phyloP scores from a whole-genome alignment of 1,140 invertebrate genomes.

The Goniozus legneri region DNA sequence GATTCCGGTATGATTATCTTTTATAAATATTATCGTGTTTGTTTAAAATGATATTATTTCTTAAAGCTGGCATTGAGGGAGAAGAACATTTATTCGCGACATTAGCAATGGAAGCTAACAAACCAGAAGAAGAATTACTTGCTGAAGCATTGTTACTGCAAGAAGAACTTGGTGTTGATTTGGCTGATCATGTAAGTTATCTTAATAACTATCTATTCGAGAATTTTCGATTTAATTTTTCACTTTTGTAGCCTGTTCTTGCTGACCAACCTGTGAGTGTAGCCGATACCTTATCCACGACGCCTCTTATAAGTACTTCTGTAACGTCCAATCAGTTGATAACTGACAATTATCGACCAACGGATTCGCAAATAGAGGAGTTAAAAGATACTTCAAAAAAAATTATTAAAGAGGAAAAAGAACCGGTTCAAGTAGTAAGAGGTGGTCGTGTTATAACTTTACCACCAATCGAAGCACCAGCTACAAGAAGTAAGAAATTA shows the following conservation, averaged over 20 bases:
- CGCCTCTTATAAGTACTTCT: constrained; percentile 14
- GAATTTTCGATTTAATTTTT: background rate
- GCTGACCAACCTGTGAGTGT: background rate
- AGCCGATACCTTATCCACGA: constrained; percentile 8
- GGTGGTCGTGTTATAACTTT: constrained; percentile 71
- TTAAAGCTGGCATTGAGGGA: constrained; percentile 39
- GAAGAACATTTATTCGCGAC: constrained; percentile 49
- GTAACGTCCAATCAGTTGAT: background rate
- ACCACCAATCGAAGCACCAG: constrained; percentile 76
- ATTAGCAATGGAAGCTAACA: constrained; percentile 47
- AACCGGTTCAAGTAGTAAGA: constrained; percentile 67
- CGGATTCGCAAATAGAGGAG: too few species aligned
- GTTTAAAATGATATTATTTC: constrained; percentile 28
- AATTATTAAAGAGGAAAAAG: constrained; percentile 41
- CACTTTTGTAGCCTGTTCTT: constrained; percentile 1
- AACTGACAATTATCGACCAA: too few species aligned
- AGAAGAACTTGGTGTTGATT: constrained; percentile 49
- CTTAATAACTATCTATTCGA: background rate
- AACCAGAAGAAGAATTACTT: constrained; percentile 49
- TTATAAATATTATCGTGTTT: too few species aligned
- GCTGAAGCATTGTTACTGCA: constrained; percentile 53
- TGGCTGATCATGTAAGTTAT: constrained; percentile 40
- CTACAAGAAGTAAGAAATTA: constrained; percentile 59
- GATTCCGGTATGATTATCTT: constrained; percentile 40
- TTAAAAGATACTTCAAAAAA: constrained; percentile 23